Evolutionary conservation across 2,888 invertebrate species (phyloP).

Genomic region (Atethmia centrago): DNA sequence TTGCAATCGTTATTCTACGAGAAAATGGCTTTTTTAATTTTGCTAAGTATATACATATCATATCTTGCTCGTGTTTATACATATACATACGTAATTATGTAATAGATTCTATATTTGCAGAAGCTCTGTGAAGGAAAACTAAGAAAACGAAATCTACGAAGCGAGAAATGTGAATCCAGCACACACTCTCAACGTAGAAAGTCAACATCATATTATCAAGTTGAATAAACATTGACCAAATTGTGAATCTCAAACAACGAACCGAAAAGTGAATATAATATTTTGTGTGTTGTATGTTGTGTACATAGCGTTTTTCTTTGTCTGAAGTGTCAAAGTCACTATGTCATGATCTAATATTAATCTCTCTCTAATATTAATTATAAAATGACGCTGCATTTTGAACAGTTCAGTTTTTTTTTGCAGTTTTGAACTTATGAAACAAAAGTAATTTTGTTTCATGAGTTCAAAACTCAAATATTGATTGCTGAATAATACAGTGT

Average conservation of each 20-base stretch:
- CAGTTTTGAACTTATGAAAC: too few relatives aligned
- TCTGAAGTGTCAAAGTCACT: constrained; percentile 35
- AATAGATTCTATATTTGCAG: constrained; percentile 63
- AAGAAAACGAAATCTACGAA: constrained; percentile 44
- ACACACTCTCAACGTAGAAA: constrained; percentile 28
- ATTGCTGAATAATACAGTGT: background rate
- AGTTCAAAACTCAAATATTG: background rate
- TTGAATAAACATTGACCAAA: constrained; percentile 56
- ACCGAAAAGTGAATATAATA: constrained; percentile 39
- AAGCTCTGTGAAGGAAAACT: constrained; percentile 67
- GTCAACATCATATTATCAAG: constrained; percentile 60
- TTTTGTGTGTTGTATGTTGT: constrained; percentile 27
- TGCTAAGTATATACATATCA: background rate
- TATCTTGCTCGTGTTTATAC: background rate
- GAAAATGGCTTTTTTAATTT: background rate
- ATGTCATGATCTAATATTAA: constrained; percentile 5
- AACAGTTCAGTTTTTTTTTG: too few relatives aligned
- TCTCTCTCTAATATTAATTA: too few relatives aligned
- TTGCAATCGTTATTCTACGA: background rate
- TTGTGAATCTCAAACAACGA: constrained; percentile 52
- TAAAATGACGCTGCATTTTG: background rate
- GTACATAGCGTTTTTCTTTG: constrained; percentile 5
- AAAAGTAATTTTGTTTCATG: background rate
- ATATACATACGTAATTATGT: constrained; percentile 3
- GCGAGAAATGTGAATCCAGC: constrained; percentile 33